Percentiles rank a stretch among this genome's conserved stretches.
These are phyloP conservation scores for Epirrita christyi DNA, from an alignment of 2,888 invertebrate genomes.

Conservation along the genomic window DNA sequence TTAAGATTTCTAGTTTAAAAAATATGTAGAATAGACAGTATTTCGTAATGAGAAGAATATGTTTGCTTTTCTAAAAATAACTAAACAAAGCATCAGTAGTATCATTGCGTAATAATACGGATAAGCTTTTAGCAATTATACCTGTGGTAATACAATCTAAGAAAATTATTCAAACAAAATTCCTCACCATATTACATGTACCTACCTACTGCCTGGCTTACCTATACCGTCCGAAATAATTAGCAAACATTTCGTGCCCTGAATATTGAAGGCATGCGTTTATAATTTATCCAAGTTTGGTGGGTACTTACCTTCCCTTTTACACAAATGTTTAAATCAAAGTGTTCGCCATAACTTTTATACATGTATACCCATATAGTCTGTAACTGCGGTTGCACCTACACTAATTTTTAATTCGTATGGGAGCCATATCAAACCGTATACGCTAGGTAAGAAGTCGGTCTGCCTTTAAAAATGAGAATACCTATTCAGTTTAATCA, in stretches of 20 bases:
- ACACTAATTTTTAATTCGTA: too few relatives aligned
- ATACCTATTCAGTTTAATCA: too few relatives aligned
- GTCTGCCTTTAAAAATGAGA: too few relatives aligned
- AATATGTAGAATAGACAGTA: too few relatives aligned
- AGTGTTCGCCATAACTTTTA: background rate
- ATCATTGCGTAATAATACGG: background rate
- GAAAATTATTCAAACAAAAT: slow-evolving; percentile 14
- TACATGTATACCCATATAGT: too few relatives aligned
- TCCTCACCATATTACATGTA: slow-evolving; percentile 5
- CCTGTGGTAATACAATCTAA: slow-evolving; percentile 1
- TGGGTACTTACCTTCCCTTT: slow-evolving; percentile 4
- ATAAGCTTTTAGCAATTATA: background rate
- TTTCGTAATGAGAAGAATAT: too few relatives aligned
- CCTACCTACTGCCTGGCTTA: background rate
- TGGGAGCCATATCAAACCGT: too few relatives aligned
- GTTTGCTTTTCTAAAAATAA: background rate
- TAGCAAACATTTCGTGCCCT: slow-evolving; percentile 14
- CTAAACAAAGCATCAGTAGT: background rate
- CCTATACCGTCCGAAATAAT: slow-evolving; percentile 2
- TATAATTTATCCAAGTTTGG: slow-evolving; percentile 11
- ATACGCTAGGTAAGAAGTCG: too few relatives aligned
- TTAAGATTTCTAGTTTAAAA: too few relatives aligned
- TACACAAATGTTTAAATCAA: slow-evolving; percentile 9
- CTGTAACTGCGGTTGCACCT: too few relatives aligned
- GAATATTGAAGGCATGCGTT: slow-evolving; percentile 11